Conservation (phyloP, 2,888 invertebrate species). For the Harmothoe impar region DNA sequence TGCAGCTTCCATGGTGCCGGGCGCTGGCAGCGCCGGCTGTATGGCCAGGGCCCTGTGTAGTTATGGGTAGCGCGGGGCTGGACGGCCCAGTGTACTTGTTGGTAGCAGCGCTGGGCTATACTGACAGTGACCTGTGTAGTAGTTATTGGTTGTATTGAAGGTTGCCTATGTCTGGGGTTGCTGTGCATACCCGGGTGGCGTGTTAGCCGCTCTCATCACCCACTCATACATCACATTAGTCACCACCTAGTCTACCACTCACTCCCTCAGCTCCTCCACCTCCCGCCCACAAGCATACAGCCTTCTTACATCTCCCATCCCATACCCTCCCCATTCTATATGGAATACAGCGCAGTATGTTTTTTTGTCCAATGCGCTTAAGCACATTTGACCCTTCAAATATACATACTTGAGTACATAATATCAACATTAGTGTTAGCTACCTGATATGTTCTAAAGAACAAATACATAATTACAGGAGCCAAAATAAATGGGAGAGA, state of each 20-base stretch:
- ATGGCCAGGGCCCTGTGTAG: not conserved
- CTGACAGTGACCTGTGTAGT: not conserved
- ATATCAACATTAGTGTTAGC: constrained; percentile 62
- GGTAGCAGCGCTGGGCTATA: not conserved
- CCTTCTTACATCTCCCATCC: not conserved
- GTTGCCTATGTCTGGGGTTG: constrained; percentile 12
- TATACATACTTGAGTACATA: constrained; percentile 62
- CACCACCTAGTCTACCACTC: not conserved
- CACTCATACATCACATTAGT: constrained; percentile 33
- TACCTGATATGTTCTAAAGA: constrained; percentile 61
- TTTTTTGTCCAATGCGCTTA: constrained; percentile 42
- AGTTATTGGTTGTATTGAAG: not conserved
- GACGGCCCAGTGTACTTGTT: too few species aligned
- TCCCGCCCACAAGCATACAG: constrained; percentile 4
- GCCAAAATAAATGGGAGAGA: constrained; percentile 63
- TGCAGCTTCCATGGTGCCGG: too few species aligned
- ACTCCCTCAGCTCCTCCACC: not conserved
- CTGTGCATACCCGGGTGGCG: not conserved
- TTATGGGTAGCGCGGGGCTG: too few species aligned
- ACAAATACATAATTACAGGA: constrained; percentile 63
- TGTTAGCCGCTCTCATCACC: not conserved
- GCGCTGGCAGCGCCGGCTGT: too few species aligned
- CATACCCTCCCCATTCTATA: constrained; percentile 40
- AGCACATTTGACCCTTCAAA: constrained; percentile 59
- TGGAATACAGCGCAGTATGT: constrained; percentile 47